These are phyloP conservation scores for Cyphomyrus plagiostoma DNA, from an alignment of 2,113 vertebrate species.

Conservation along the genomic window DNA sequence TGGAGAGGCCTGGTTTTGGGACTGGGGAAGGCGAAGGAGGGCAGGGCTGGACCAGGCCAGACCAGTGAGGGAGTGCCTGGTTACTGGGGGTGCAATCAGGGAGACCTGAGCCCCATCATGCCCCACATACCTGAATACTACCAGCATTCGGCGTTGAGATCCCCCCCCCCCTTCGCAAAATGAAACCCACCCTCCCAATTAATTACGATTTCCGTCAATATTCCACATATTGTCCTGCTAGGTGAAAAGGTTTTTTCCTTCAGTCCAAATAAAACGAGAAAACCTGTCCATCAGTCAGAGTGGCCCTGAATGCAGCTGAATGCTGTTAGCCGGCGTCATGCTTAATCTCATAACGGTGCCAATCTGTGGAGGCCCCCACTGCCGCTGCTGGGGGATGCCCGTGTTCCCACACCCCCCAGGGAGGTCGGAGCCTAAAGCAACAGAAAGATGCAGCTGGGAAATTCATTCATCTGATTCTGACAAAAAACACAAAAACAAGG, in stretches of 20 bases:
- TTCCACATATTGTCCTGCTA: background rate
- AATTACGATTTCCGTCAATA: background rate
- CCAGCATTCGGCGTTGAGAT: background rate
- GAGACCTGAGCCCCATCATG: background rate
- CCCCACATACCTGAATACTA: background rate
- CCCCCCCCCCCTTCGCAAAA: too few relatives aligned
- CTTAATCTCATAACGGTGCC: constrained; percentile 22
- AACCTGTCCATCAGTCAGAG: background rate
- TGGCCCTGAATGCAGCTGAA: constrained; percentile 6
- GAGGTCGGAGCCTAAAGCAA: background rate
- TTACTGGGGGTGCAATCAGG: background rate
- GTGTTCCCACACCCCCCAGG: constrained; percentile 25
- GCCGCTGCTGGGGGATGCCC: background rate
- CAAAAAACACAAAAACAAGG: background rate
- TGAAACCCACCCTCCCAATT: background rate
- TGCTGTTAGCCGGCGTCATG: constrained; percentile 28
- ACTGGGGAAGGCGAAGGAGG: background rate
- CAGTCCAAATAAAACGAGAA: background rate
- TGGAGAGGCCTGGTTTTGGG: background rate
- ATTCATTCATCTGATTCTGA: constrained; percentile 18
- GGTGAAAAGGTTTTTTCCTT: background rate
- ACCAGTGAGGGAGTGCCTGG: background rate
- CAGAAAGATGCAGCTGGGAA: constrained; percentile 27
- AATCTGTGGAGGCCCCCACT: constrained; percentile 12
- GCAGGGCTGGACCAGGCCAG: background rate